phyloP scores from a whole-genome alignment of 2,888 invertebrate genomes.

The Lasius fuliginosus region DNA sequence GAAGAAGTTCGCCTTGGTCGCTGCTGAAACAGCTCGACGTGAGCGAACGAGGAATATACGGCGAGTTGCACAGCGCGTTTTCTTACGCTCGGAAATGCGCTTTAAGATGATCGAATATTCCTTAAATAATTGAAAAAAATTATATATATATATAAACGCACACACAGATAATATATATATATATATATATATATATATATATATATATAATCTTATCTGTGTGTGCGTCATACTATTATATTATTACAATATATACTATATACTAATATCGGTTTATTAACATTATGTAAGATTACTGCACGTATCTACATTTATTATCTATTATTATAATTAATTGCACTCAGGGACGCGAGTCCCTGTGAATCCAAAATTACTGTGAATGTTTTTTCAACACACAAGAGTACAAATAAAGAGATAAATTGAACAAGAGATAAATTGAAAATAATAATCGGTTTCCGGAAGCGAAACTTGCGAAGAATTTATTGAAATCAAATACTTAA shows the following conservation, averaged over 20 bases:
- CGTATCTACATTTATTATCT: neutral
- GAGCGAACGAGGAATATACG: conserved; percentile 9
- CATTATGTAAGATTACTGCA: neutral
- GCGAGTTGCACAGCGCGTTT: neutral
- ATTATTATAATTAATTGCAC: conserved; percentile 12
- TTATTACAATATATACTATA: conserved; percentile 12
- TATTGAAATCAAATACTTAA: neutral
- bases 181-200: neutral
- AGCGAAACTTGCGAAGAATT: neutral
- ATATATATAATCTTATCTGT: neutral
- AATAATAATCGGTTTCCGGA: conserved; percentile 1
- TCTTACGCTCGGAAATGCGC: conserved; percentile 61
- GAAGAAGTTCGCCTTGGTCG: conserved; percentile 73
- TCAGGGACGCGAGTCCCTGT: neutral
- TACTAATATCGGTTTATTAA: conserved; percentile 14
- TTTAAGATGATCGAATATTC: conserved; percentile 73
- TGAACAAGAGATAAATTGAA: conserved; percentile 27
- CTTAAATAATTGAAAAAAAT: conserved; percentile 50
- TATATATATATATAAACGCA: neutral
- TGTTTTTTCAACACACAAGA: neutral
- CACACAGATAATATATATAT: neutral
- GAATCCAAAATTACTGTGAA: neutral
- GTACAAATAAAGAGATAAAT: neutral
- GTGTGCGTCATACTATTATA: neutral
- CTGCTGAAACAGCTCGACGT: conserved; percentile 27